phyloP scores from a whole-genome alignment of 1,140 invertebrate species.

The Mercenaria mercenaria region DNA sequence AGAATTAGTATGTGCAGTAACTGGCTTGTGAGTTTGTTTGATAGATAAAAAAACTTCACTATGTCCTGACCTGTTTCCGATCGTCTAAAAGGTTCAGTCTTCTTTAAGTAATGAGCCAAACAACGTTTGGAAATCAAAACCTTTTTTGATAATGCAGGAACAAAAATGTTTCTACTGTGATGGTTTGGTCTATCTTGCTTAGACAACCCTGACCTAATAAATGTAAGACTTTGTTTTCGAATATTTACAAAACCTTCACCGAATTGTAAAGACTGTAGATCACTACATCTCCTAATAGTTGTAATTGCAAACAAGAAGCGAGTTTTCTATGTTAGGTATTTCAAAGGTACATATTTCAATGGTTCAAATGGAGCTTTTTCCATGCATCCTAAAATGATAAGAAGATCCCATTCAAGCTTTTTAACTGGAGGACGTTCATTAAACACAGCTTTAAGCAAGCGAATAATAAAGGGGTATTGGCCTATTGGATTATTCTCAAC shows the following conservation, averaged over 20 bases:
- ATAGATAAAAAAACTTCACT: constrained; percentile 35
- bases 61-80: background rate
- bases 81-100: constrained; percentile 52
- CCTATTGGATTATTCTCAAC: constrained; percentile 6
- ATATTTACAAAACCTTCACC: background rate
- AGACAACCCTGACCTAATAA: background rate
- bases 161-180: constrained; percentile 50
- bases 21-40: background rate
- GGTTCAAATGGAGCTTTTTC: constrained; percentile 45
- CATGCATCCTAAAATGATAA: constrained; percentile 41
- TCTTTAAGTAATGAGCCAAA: background rate
- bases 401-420: constrained; percentile 45
- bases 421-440: constrained; percentile 41
- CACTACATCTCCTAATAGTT: background rate
- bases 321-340: background rate
- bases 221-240: background rate
- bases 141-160: constrained; percentile 28
- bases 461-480: constrained; percentile 38
- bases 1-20: background rate
- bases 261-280: background rate
- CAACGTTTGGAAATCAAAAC: background rate
- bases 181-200: background rate
- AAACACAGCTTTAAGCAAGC: constrained; percentile 24
- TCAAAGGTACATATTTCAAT: no score
- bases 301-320: background rate